Evolutionary conservation across 2,888 invertebrate species (phyloP).

Genomic region (Hypomecis atomaria): DNA sequence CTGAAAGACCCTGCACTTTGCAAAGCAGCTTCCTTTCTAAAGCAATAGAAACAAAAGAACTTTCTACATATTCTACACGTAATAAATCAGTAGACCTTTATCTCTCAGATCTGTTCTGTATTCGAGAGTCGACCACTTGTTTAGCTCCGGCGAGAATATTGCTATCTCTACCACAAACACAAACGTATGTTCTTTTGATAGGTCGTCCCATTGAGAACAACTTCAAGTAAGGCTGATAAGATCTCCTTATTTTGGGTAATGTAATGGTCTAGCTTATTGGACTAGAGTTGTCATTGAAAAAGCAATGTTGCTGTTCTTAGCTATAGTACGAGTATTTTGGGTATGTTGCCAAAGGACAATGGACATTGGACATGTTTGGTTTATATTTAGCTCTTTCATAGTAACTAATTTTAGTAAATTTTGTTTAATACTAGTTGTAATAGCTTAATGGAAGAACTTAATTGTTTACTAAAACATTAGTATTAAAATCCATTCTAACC

Average conservation of each 20-base stretch:
- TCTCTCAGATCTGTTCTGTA: conserved; percentile 62
- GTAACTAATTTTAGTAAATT: too few relatives aligned
- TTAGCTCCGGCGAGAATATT: conserved; percentile 72
- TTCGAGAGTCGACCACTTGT: conserved; percentile 69
- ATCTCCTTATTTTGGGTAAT: conserved; percentile 16
- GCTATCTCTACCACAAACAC: conserved; percentile 66
- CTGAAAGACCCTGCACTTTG: too few relatives aligned
- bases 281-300: neutral
- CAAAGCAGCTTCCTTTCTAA: conserved; percentile 13
- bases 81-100: conserved; percentile 46
- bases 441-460: too few relatives aligned
- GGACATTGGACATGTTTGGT: too few relatives aligned
- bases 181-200: conserved; percentile 48
- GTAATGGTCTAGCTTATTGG: conserved; percentile 7
- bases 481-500: too few relatives aligned
- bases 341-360: neutral
- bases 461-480: too few relatives aligned
- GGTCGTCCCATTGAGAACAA: conserved; percentile 37
- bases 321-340: neutral
- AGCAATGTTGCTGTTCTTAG: too few relatives aligned
- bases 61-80: conserved; percentile 42
- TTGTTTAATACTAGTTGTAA: too few relatives aligned
- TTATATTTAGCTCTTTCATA: too few relatives aligned
- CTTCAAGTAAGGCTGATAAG: conserved; percentile 22
- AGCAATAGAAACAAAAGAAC: conserved; percentile 25